Evolutionary conservation across 2,888 invertebrate genomes (phyloP).

Genomic region (Rhimphoctona megacephalus): DNA sequence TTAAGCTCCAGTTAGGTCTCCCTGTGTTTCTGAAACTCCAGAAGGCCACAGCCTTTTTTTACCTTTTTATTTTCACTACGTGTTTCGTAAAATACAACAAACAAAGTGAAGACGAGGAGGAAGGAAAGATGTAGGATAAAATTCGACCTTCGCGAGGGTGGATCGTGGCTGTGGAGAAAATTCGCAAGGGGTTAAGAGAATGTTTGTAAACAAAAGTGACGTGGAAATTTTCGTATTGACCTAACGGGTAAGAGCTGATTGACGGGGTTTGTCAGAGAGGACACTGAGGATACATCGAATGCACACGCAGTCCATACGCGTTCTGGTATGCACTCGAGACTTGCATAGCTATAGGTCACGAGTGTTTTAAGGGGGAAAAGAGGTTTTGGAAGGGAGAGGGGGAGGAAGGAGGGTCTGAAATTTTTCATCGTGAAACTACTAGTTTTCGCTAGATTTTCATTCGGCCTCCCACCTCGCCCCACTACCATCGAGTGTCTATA

Average conservation of each 20-base stretch:
- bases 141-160: slow-evolving; percentile 23
- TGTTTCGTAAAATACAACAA: not conserved
- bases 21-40: slow-evolving; percentile 1
- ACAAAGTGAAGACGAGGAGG: not conserved
- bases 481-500: slow-evolving; percentile 83
- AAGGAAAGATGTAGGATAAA: not conserved
- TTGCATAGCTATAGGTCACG: slow-evolving; percentile 25
- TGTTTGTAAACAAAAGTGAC: slow-evolving; percentile 68
- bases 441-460: slow-evolving; percentile 79
- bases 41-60: not conserved
- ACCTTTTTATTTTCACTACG: not conserved
- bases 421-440: slow-evolving; percentile 70
- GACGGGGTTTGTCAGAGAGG: slow-evolving; percentile 37
- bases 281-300: slow-evolving; percentile 17
- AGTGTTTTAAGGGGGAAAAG: slow-evolving; percentile 5
- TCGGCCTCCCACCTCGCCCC: slow-evolving; percentile 78
- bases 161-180: slow-evolving; percentile 28
- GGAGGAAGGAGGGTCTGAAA: slow-evolving; percentile 6
- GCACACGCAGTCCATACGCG: slow-evolving; percentile 41
- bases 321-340: slow-evolving; percentile 45
- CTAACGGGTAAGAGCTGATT: slow-evolving; percentile 44
- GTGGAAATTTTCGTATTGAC: slow-evolving; percentile 48
- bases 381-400: slow-evolving; percentile 12
- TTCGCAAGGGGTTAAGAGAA: slow-evolving; percentile 27
- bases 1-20: not conserved